phyloP scores from a whole-genome alignment of 2,888 invertebrate genomes.

The Drosophila villosipedis region DNA sequence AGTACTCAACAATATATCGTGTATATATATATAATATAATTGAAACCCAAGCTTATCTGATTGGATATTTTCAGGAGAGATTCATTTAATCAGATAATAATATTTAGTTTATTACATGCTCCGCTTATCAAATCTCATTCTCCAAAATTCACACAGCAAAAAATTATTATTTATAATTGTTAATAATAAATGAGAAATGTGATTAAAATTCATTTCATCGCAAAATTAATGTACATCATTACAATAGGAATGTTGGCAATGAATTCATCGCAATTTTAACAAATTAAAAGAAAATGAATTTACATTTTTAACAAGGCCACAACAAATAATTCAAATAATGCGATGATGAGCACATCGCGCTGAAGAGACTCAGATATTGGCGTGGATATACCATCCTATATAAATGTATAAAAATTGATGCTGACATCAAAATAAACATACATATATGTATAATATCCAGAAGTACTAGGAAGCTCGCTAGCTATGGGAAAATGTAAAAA shows the following conservation, averaged over 20 bases:
- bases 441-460: background rate
- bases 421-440: background rate
- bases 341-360: background rate
- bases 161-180: background rate
- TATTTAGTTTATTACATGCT: background rate
- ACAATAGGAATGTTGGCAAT: background rate
- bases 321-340: background rate
- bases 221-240: background rate
- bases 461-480: background rate
- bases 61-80: background rate
- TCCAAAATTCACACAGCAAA: background rate
- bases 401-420: background rate
- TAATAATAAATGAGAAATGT: background rate
- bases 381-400: background rate
- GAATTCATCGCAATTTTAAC: background rate
- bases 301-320: background rate
- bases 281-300: background rate
- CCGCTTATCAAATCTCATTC: background rate
- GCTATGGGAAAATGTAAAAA: background rate
- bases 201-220: background rate
- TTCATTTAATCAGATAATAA: background rate
- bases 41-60: background rate
- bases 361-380: background rate
- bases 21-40: background rate
- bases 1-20: background rate